phyloP scores from a whole-genome alignment of 2,113 vertebrate species.

The Dipodomys stephensi region DNA sequence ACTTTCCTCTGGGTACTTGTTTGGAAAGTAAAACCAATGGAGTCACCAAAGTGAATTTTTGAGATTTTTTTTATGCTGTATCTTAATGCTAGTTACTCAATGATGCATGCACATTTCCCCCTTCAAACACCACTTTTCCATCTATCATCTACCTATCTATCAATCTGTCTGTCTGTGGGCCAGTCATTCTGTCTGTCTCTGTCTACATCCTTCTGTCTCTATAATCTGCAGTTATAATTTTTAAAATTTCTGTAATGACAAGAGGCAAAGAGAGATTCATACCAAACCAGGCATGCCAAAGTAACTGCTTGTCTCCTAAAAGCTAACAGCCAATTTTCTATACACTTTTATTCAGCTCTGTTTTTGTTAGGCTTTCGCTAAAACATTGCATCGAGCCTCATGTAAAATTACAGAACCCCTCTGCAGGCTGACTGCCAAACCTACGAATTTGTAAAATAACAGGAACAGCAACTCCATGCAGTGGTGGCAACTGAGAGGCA shows the following conservation, averaged over 20 bases:
- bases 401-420: slow-evolving; percentile 49
- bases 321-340: slow-evolving; percentile 32
- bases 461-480: neutral
- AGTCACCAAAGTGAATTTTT: slow-evolving; percentile 12
- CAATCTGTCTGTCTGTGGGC: neutral
- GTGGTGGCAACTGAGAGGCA: neutral
- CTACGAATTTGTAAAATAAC: slow-evolving; percentile 71
- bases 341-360: slow-evolving; percentile 23
- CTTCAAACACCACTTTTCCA: neutral
- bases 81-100: slow-evolving; percentile 39
- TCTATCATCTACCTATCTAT: neutral
- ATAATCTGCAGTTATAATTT: slow-evolving; percentile 8
- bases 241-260: slow-evolving; percentile 45
- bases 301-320: neutral
- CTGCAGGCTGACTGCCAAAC: slow-evolving; percentile 58
- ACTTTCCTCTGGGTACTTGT: neutral
- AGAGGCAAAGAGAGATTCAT: slow-evolving; percentile 47
- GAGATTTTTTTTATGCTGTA: neutral
- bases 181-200: neutral
- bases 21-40: slow-evolving; percentile 29
- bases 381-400: slow-evolving; percentile 51
- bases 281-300: neutral
- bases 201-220: neutral
- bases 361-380: slow-evolving; percentile 47
- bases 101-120: neutral